phyloP scores from a whole-genome alignment of 1,140 invertebrate genomes.

The Procambarus clarkii region DNA sequence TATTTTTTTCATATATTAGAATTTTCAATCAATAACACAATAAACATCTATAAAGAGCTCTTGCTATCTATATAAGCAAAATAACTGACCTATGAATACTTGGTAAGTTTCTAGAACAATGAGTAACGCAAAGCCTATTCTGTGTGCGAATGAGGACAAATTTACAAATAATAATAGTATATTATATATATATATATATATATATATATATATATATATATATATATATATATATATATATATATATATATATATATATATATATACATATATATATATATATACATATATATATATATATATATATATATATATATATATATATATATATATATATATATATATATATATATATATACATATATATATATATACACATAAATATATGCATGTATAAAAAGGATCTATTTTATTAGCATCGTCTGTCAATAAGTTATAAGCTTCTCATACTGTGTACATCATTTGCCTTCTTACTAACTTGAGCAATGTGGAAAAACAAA shows the following conservation, averaged over 20 bases:
- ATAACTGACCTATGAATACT: constrained; percentile 53
- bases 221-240: constrained; percentile 13
- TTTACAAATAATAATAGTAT: constrained; percentile 44
- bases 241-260: constrained; percentile 7
- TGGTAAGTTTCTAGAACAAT: not conserved
- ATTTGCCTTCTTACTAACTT: constrained; percentile 60
- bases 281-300: not conserved
- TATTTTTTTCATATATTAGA: constrained; percentile 51
- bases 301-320: not conserved
- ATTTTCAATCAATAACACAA: constrained; percentile 63
- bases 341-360: not conserved
- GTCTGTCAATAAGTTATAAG: constrained; percentile 39
- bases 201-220: constrained; percentile 20
- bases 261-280: not conserved
- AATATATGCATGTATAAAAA: constrained; percentile 5
- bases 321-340: not conserved
- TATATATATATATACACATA: not conserved
- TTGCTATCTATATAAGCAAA: constrained; percentile 59
- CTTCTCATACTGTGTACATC: constrained; percentile 60
- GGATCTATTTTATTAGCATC: constrained; percentile 41
- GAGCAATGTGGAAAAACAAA: constrained; percentile 56
- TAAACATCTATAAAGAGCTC: constrained; percentile 61
- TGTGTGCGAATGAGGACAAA: constrained; percentile 16
- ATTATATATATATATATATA: too few species aligned
- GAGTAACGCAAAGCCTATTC: not conserved